Evolutionary conservation across 2,797 vertebrate genomes (phyloP).

Genomic region (Leucoraja ocellata): DNA sequence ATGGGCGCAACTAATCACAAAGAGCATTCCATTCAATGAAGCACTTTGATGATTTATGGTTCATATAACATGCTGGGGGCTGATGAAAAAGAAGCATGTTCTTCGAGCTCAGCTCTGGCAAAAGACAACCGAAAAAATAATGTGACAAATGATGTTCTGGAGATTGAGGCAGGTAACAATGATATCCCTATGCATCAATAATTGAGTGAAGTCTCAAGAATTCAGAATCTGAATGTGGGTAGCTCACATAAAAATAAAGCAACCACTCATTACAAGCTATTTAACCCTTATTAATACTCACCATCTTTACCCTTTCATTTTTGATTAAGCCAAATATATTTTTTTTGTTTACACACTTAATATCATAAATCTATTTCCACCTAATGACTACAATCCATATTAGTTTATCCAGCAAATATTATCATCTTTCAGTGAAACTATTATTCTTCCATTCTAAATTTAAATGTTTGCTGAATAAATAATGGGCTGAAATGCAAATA

Average conservation of each 20-base stretch:
- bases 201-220: background rate
- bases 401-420: background rate
- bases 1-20: background rate
- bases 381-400: background rate
- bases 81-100: too few relatives aligned
- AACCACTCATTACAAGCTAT: background rate
- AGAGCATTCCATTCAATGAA: background rate
- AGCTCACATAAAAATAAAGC: background rate
- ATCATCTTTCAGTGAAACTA: background rate
- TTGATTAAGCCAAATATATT: background rate
- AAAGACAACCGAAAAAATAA: background rate
- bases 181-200: background rate
- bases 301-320: background rate
- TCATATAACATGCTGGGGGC: background rate
- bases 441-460: background rate
- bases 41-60: background rate
- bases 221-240: background rate
- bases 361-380: background rate
- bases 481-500: background rate
- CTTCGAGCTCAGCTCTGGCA: background rate
- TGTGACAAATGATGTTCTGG: background rate
- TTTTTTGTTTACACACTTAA: background rate
- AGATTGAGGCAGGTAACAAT: background rate
- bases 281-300: background rate
- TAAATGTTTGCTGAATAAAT: background rate